These are phyloP conservation scores for Diploptera punctata DNA, from an alignment of 2,888 invertebrate species.

Conservation along the genomic window DNA sequence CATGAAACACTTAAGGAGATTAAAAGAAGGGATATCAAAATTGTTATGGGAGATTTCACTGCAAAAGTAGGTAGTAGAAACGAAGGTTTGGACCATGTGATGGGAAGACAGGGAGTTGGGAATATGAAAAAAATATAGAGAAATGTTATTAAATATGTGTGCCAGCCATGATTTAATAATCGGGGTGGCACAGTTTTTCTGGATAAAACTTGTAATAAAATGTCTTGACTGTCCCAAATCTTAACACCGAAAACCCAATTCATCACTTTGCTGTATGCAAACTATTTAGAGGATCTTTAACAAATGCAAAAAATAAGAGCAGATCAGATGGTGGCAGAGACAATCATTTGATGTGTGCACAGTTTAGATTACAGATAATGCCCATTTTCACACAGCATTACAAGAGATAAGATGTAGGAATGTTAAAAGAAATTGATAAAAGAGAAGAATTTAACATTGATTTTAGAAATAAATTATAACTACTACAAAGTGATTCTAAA, in stretches of 20 bases:
- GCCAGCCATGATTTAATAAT: too few species aligned
- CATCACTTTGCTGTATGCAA: not conserved
- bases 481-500: too few species aligned
- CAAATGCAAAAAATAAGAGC: not conserved
- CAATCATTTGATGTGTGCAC: not conserved
- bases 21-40: not conserved
- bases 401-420: too few species aligned
- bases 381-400: too few species aligned
- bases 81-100: constrained; percentile 6
- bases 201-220: not conserved
- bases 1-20: not conserved
- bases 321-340: not conserved
- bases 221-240: not conserved
- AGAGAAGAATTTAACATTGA: too few species aligned
- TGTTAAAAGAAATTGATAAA: too few species aligned
- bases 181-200: not conserved
- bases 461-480: too few species aligned
- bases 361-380: too few species aligned
- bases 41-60: not conserved
- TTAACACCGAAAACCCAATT: not conserved
- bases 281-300: not conserved
- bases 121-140: too few species aligned
- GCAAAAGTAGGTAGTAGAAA: not conserved
- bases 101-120: not conserved
- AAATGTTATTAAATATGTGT: too few species aligned